A percentile compares a stretch with the other conserved stretches of the same genome.
These are phyloP conservation scores for Bujurquina vittata DNA, from an alignment of 2,113 vertebrate genomes.

Conservation along the genomic window DNA sequence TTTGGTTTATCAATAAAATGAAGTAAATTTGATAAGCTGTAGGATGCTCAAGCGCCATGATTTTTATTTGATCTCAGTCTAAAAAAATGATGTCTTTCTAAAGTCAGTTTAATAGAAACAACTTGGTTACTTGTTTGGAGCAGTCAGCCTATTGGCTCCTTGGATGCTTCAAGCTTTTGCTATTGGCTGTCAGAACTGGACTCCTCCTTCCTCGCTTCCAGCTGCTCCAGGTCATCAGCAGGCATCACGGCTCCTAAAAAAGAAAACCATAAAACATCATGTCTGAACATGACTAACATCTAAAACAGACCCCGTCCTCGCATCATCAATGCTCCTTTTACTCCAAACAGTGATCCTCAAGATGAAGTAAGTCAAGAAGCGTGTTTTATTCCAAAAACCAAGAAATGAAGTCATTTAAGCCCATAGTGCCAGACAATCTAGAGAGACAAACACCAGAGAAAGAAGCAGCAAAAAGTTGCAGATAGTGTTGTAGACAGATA, in stretches of 20 bases:
- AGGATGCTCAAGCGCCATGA: not conserved
- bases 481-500: not conserved
- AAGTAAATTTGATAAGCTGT: not conserved
- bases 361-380: not conserved
- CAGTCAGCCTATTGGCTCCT: fast-evolving
- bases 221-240: slow-evolving; percentile 35
- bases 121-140: slow-evolving; percentile 14
- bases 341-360: not conserved
- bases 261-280: not conserved
- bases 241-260: slow-evolving; percentile 13
- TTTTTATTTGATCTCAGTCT: not conserved
- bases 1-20: not conserved
- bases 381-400: not conserved
- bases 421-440: not conserved
- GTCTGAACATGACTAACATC: not conserved
- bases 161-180: not conserved
- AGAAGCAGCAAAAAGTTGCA: not conserved
- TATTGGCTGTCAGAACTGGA: slow-evolving; percentile 7
- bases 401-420: not conserved
- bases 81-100: not conserved
- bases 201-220: not conserved
- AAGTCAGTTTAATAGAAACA: not conserved
- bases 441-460: not conserved
- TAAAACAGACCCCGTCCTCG: fast-evolving
- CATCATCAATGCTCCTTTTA: not conserved